phyloP scores from a whole-genome alignment of 2,113 vertebrate species.

The Procavia capensis region DNA sequence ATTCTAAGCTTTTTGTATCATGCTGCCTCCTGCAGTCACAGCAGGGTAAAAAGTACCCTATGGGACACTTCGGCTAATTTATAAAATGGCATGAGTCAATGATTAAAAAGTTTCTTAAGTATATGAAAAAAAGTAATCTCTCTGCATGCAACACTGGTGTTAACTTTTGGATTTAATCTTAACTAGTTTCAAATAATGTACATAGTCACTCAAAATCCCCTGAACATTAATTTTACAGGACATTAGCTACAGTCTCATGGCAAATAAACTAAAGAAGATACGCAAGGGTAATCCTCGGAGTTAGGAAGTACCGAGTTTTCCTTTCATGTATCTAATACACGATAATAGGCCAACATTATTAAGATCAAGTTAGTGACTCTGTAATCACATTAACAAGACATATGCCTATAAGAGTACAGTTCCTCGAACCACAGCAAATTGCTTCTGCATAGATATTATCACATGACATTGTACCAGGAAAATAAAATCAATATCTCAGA shows the following conservation, averaged over 20 bases:
- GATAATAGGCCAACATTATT: slow-evolving; percentile 79
- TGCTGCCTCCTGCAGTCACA: slow-evolving; percentile 73
- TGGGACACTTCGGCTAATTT: neutral
- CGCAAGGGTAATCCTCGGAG: slow-evolving; percentile 52
- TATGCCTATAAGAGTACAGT: slow-evolving; percentile 78
- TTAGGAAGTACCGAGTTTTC: slow-evolving; percentile 72
- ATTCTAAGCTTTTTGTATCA: neutral
- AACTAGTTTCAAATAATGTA: slow-evolving; percentile 59
- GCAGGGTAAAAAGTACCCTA: slow-evolving; percentile 2
- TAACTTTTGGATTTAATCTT: slow-evolving; percentile 58
- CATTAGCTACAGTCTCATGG: neutral
- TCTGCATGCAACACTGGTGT: slow-evolving; percentile 57
- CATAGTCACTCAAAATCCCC: slow-evolving; percentile 58
- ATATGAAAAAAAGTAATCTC: slow-evolving; percentile 34
- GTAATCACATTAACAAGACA: slow-evolving; percentile 83
- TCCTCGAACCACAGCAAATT: slow-evolving; percentile 78
- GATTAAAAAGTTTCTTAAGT: slow-evolving; percentile 2
- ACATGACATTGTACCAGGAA: slow-evolving; percentile 74
- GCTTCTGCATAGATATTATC: slow-evolving; percentile 78
- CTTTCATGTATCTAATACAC: slow-evolving; percentile 75
- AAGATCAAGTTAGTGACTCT: slow-evolving; percentile 82
- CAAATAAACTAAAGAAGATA: slow-evolving; percentile 50
- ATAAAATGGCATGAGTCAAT: neutral
- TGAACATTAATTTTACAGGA: slow-evolving; percentile 47
- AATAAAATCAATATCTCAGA: slow-evolving; percentile 78